A percentile compares a stretch with the other conserved stretches of the same genome.
phyloP scores from a whole-genome alignment of 2,797 vertebrate species.

The Melanotaenia trifasciata region DNA sequence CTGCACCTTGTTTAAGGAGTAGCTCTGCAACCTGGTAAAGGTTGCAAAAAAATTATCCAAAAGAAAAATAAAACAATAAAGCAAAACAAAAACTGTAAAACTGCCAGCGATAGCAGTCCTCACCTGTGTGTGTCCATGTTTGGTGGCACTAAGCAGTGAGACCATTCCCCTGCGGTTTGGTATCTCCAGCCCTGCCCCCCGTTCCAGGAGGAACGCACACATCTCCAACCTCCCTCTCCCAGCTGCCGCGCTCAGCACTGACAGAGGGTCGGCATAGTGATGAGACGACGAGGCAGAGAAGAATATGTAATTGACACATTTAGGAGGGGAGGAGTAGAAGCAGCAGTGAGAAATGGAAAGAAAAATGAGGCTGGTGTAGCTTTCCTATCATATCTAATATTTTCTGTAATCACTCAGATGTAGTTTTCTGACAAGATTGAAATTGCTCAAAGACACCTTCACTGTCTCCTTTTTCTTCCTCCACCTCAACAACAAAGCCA shows the following conservation, averaged over 20 bases:
- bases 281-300: constrained; percentile 46
- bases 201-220: constrained; percentile 87
- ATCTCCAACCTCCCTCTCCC: constrained; percentile 92
- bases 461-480: not conserved
- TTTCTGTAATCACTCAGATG: constrained; percentile 28
- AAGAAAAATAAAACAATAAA: not conserved
- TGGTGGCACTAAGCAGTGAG: constrained; percentile 89
- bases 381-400: constrained; percentile 35
- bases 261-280: constrained; percentile 53
- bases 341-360: constrained; percentile 38
- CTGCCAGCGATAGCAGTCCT: not conserved
- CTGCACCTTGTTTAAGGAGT: constrained; percentile 87
- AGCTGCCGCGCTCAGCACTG: constrained; percentile 93
- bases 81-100: not conserved
- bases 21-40: constrained; percentile 88
- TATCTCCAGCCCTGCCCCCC: constrained; percentile 84
- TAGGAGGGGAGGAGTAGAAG: constrained; percentile 51
- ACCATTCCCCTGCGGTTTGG: constrained; percentile 88
- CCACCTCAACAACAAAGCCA: constrained; percentile 1
- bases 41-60: no score
- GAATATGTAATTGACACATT: constrained; percentile 65
- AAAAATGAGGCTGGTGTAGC: constrained; percentile 26
- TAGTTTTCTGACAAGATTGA: constrained; percentile 22
- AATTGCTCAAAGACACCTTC: constrained; percentile 9
- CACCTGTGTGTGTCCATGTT: constrained; percentile 96